Evolutionary conservation across 2,113 vertebrate species (phyloP).

Genomic region (Corythornis madagascariensis): DNA sequence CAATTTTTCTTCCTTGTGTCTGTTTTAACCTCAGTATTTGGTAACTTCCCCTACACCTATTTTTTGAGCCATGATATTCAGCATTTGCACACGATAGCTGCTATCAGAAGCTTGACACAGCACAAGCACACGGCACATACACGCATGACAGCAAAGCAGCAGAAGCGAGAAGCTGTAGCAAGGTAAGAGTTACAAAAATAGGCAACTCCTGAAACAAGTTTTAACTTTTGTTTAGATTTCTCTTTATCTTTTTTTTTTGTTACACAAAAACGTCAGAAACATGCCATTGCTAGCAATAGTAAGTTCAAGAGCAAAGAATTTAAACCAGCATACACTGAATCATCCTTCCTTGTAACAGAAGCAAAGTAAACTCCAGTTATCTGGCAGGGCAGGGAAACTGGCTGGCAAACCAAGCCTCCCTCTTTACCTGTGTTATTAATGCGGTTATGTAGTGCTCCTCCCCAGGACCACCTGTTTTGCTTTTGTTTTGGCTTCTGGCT

Average conservation of each 20-base stretch:
- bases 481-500: constrained; percentile 87
- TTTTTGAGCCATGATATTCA: not conserved
- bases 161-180: constrained; percentile 30
- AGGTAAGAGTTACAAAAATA: not conserved
- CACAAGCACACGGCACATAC: not conserved
- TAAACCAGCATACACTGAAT: not conserved
- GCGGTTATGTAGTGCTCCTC: constrained; percentile 77
- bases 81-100: constrained; percentile 8
- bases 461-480: constrained; percentile 82
- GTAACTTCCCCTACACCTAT: not conserved
- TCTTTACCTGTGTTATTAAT: constrained; percentile 79
- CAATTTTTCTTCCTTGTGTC: not conserved
- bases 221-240: not conserved
- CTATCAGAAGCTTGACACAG: not conserved
- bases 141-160: constrained; percentile 16
- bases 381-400: not conserved
- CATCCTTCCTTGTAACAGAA: not conserved
- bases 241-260: not conserved
- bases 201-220: not conserved
- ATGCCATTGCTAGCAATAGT: not conserved
- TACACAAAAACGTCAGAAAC: not conserved
- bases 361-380: not conserved
- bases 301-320: not conserved
- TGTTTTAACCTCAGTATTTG: not conserved
- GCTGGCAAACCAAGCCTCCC: not conserved